Percentiles rank a stretch among this genome's conserved stretches.
Evolutionary conservation across 2,888 invertebrate species (phyloP).

Genomic region (Pheosia tremula): DNA sequence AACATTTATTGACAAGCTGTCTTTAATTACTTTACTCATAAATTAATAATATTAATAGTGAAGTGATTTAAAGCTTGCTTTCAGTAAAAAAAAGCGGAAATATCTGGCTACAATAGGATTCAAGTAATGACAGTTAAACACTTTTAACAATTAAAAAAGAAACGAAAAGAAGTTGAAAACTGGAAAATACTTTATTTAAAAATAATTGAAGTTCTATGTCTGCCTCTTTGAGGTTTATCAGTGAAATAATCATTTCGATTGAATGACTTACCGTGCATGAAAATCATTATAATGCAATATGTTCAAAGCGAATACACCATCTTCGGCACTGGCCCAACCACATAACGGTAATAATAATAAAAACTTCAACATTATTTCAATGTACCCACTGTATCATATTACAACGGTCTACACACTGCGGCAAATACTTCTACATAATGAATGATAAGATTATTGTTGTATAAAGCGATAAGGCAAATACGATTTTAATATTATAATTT

Average conservation of each 20-base stretch:
- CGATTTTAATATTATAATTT: not conserved
- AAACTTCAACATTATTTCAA: slow-evolving; percentile 31
- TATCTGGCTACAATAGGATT: too few relatives aligned
- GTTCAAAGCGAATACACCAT: slow-evolving; percentile 57
- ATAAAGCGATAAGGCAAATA: not conserved
- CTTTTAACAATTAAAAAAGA: too few relatives aligned
- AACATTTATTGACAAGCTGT: too few relatives aligned
- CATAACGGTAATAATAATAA: slow-evolving; percentile 34
- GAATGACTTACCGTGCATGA: slow-evolving; percentile 64
- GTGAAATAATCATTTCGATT: not conserved
- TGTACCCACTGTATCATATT: not conserved
- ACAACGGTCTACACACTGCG: not conserved
- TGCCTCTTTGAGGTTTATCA: not conserved
- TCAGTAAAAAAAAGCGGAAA: too few relatives aligned
- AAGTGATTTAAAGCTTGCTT: too few relatives aligned
- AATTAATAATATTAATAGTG: too few relatives aligned
- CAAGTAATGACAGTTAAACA: too few relatives aligned
- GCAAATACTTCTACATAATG: not conserved
- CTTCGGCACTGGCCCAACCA: slow-evolving; percentile 37
- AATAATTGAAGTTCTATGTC: too few relatives aligned
- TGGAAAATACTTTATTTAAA: too few relatives aligned
- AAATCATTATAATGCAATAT: slow-evolving; percentile 77
- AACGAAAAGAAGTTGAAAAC: too few relatives aligned
- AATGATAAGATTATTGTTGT: not conserved
- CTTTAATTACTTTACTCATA: too few relatives aligned